Percentiles rank a stretch among this genome's conserved stretches.
Evolutionary conservation across 2,797 vertebrate genomes (phyloP).

Genomic region (Corythornis leucogaster): DNA sequence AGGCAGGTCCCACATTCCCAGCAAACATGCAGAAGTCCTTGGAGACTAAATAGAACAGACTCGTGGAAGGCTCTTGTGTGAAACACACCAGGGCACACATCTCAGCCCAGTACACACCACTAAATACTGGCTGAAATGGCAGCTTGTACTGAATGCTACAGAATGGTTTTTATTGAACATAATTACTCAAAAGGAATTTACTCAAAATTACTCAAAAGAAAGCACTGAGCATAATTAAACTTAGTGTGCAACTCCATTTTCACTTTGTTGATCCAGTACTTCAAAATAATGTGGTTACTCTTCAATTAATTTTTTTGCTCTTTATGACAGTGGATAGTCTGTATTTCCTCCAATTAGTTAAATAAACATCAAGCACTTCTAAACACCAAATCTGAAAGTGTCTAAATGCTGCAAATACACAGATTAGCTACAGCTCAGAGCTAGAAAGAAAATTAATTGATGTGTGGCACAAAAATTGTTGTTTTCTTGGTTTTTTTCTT

Average conservation of each 20-base stretch:
- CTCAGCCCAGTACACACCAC: not conserved
- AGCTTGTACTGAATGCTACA: not conserved
- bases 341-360: slow-evolving; percentile 24
- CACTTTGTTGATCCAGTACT: not conserved
- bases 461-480: not conserved
- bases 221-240: slow-evolving; percentile 22
- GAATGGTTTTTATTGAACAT: not conserved
- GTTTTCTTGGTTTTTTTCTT: not conserved
- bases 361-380: slow-evolving; percentile 24
- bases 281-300: not conserved
- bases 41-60: not conserved
- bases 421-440: not conserved
- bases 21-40: fast-evolving
- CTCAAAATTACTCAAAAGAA: not conserved
- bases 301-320: not conserved
- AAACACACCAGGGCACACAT: not conserved
- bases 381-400: not conserved
- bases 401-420: not conserved
- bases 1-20: not conserved
- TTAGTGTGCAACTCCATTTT: slow-evolving; percentile 8
- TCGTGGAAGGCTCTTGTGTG: not conserved
- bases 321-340: not conserved
- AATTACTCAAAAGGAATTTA: not conserved
- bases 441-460: not conserved
- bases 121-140: not conserved